phyloP scores from a whole-genome alignment of 2,797 vertebrate genomes.

The Sparus aurata region DNA sequence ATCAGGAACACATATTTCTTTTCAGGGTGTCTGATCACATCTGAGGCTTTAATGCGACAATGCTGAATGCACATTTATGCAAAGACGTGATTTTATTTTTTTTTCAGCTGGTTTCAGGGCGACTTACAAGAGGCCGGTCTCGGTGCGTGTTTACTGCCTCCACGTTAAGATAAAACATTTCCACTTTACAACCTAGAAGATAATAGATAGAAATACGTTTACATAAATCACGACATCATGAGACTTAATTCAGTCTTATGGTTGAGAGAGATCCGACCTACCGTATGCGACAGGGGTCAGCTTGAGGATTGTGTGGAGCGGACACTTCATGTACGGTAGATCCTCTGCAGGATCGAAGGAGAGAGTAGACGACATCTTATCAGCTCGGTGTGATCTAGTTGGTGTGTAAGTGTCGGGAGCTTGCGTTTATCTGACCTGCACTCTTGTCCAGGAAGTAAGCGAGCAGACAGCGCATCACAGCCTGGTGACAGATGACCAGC shows the following conservation, averaged over 20 bases:
- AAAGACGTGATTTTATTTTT: neutral
- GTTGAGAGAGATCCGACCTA: conserved; percentile 68
- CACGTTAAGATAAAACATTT: conserved; percentile 91
- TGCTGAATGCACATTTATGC: conserved; percentile 26
- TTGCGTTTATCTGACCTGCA: conserved; percentile 86
- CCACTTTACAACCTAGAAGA: conserved; percentile 94
- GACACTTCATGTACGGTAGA: conserved; percentile 95
- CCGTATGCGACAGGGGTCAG: conserved; percentile 97
- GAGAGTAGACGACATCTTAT: neutral
- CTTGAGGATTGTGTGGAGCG: conserved; percentile 95
- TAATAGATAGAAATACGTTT: neutral
- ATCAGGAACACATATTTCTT: neutral
- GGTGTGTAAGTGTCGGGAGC: neutral
- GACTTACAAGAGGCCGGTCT: conserved; percentile 93
- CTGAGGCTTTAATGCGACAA: conserved; percentile 20
- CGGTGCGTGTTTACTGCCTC: conserved; percentile 97
- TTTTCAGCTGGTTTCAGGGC: neutral
- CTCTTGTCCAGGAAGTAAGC: conserved; percentile 98
- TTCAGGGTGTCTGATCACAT: neutral
- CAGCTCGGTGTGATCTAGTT: neutral
- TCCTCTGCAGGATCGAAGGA: conserved; percentile 86
- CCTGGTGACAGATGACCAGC: conserved; percentile 96
- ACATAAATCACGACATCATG: neutral
- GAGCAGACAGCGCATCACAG: conserved; percentile 97
- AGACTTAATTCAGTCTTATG: neutral